Conservation (phyloP, 2,797 vertebrate genomes). For the Coregonus sp. region DNA sequence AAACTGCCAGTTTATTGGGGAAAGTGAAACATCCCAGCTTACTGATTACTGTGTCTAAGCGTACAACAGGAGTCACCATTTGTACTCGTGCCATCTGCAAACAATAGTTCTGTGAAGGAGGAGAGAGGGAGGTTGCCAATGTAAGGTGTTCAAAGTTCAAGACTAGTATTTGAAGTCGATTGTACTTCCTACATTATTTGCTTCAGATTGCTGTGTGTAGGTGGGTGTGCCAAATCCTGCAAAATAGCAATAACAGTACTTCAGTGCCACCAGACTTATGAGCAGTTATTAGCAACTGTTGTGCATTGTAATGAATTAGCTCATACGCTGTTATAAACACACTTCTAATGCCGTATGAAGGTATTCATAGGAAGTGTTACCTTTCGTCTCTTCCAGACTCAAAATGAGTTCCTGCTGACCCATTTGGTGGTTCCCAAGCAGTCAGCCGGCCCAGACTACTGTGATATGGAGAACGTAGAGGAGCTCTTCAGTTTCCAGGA, state of each 20-base stretch:
- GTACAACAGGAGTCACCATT: neutral
- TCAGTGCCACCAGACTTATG: neutral
- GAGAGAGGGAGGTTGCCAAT: no score
- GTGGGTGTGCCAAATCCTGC: neutral
- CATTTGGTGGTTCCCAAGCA: constrained; percentile 94
- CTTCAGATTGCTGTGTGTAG: neutral
- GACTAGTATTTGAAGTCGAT: no score
- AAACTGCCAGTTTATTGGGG: neutral
- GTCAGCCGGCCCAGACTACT: constrained; percentile 90
- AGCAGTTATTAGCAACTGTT: neutral
- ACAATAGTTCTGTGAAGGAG: neutral
- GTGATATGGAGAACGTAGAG: constrained; percentile 91
- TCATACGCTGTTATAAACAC: no score
- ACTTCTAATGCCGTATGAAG: no score
- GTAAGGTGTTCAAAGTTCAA: no score
- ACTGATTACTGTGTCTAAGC: neutral
- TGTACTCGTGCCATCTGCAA: neutral
- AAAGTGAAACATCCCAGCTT: neutral
- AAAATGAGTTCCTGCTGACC: constrained; percentile 86
- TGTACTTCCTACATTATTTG: no score
- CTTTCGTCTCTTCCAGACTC: constrained; percentile 70
- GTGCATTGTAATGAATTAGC: neutral
- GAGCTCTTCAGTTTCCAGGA: constrained; percentile 93
- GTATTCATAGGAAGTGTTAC: no score
- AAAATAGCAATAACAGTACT: neutral